These are phyloP conservation scores for Enteromius trimaculatus DNA, from an alignment of 2,797 vertebrate genomes.

Conservation along the genomic window DNA sequence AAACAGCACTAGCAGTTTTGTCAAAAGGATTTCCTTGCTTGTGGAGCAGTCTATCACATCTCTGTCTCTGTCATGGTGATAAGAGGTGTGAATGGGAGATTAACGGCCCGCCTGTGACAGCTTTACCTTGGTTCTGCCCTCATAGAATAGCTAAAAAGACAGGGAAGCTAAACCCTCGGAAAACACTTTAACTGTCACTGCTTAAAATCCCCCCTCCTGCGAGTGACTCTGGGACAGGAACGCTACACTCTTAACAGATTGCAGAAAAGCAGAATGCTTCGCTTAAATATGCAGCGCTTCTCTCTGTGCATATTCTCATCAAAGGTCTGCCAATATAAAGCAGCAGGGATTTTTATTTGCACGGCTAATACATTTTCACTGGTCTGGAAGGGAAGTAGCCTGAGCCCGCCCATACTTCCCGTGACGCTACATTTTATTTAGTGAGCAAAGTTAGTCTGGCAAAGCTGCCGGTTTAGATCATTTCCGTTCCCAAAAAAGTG, in stretches of 20 bases:
- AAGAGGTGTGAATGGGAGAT: slow-evolving; percentile 73
- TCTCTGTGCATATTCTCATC: neutral
- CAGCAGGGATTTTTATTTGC: neutral
- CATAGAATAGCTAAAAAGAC: slow-evolving; percentile 59
- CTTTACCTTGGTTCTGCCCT: slow-evolving; percentile 63
- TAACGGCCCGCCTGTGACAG: slow-evolving; percentile 62
- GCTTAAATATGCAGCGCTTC: neutral
- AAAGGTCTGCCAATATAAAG: neutral
- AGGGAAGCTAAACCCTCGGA: slow-evolving; percentile 46
- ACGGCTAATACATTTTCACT: neutral
- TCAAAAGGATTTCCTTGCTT: slow-evolving; percentile 70
- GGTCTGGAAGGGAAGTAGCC: neutral
- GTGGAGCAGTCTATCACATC: slow-evolving; percentile 67
- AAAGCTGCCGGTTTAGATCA: too few relatives aligned
- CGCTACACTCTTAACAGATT: neutral
- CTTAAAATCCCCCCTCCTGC: slow-evolving; percentile 48
- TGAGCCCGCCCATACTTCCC: too few relatives aligned
- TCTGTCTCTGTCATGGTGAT: slow-evolving; percentile 69
- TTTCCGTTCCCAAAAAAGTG: too few relatives aligned
- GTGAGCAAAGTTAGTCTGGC: too few relatives aligned
- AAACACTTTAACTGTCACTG: slow-evolving; percentile 54
- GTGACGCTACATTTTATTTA: too few relatives aligned
- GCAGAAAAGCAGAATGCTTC: neutral
- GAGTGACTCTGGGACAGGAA: slow-evolving; percentile 37
- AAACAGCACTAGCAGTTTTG: slow-evolving; percentile 72